phyloP scores from a whole-genome alignment of 2,113 vertebrate species.

The Naja naja region DNA sequence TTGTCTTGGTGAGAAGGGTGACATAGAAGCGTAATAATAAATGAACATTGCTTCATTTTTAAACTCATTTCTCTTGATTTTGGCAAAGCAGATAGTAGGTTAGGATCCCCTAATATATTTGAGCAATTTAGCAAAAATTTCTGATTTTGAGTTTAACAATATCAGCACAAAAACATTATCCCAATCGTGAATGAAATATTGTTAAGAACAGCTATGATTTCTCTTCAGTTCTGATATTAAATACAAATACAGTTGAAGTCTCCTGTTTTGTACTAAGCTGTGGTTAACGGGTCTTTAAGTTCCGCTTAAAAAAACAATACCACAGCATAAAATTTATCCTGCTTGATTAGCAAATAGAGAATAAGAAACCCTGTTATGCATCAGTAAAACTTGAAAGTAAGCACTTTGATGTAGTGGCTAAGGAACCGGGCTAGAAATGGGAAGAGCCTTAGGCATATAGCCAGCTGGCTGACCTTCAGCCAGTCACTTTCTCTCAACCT shows the following conservation, averaged over 20 bases:
- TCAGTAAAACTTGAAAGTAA: background rate
- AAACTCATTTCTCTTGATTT: slow-evolving; percentile 29
- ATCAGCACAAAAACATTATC: background rate
- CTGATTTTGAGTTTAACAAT: background rate
- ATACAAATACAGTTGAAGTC: background rate
- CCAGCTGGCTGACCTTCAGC: background rate
- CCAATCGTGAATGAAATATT: background rate
- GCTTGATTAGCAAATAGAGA: slow-evolving; percentile 35
- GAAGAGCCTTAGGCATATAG: background rate
- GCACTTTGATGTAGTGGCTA: background rate
- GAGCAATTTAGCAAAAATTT: background rate
- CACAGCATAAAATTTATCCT: background rate
- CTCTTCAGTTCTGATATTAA: background rate
- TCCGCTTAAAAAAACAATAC: background rate
- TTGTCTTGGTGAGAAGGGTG: background rate
- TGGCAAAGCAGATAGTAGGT: background rate
- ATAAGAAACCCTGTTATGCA: background rate
- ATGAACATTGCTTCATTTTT: background rate
- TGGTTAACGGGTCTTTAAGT: background rate
- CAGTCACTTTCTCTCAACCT: background rate
- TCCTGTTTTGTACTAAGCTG: background rate
- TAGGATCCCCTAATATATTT: background rate
- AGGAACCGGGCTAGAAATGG: background rate
- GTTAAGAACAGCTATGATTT: background rate
- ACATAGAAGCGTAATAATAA: background rate